Base-by-base conservation (phyloP, 2,888 invertebrate species). In the Mythimna impura region DNA sequence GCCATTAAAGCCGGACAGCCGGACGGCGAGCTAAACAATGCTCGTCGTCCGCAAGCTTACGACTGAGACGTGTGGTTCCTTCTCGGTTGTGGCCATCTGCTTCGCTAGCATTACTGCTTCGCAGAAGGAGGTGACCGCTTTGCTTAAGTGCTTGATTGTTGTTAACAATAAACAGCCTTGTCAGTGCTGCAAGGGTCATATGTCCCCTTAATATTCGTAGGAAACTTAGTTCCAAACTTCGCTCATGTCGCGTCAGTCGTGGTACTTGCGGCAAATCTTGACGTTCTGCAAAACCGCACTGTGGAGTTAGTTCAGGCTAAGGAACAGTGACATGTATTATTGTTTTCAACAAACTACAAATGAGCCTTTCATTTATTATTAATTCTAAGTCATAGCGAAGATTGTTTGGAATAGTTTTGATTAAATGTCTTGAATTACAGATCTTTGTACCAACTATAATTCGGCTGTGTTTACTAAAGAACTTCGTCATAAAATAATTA, bases 251-350 rank as follows among this genome's bases (percentile, higher is more conserved):
- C 82, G 63, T 71, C 60, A 66, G 62, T 58, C 60, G 75, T 40
- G 79, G 82, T 73, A 63, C 54, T 66, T 60, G 74, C 34, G 82
- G 82, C 70, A 57, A 73, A 71, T 82, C 66, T 70, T 78, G 67
- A 81, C 78, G 80, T 77, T 80, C 71, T 60, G 60, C 66, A 36
- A 71, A 81, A 83, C 80, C 82, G 25, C 83, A 71, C 52, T 63
- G 65, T 70, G 63, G 50, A 74, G 80, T 76, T 78, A 74, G 74
- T 75, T 81, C 52, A 64, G 63, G 65, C 63, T 71, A 50, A 66
- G 43, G 75, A 67, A 73, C 78, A 36, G 62, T 64, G 66, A 73
- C 66, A 81, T 73, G 61, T 72, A 77, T 65, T 80, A 73, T 54
- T 68, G 68, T 71, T 71, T 69, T 72, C 71, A 55, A 66, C 61